phyloP scores from a whole-genome alignment of 2,113 vertebrate species.

The Eira barbara region DNA sequence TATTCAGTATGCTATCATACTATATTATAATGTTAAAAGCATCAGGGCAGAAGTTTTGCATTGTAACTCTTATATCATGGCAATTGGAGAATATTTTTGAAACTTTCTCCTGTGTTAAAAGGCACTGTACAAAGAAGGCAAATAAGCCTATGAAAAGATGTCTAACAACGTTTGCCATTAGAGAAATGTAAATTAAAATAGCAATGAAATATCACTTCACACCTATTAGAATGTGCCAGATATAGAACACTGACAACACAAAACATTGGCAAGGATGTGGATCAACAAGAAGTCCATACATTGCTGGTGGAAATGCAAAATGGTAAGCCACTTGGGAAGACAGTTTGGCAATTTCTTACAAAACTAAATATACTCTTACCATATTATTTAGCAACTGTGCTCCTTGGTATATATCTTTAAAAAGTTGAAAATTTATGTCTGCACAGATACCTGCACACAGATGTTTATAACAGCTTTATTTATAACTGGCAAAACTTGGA shows the following conservation, averaged over 20 bases:
- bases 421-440: not conserved
- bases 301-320: not conserved
- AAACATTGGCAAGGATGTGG: not conserved
- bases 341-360: not conserved
- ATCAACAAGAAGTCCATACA: not conserved
- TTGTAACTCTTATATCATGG: not conserved
- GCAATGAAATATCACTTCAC: not conserved
- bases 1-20: not conserved
- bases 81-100: not conserved
- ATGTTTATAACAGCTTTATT: not conserved
- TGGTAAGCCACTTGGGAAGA: not conserved
- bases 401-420: not conserved
- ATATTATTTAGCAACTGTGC: not conserved
- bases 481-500: not conserved
- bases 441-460: not conserved
- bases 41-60: not conserved
- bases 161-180: not conserved
- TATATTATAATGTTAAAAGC: not conserved
- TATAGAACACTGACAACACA: not conserved
- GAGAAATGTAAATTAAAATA: not conserved
- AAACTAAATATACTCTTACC: not conserved
- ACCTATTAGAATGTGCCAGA: not conserved
- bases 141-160: not conserved
- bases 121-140: not conserved
- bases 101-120: not conserved